Evolutionary conservation across 2,797 vertebrate genomes (phyloP).

Genomic region (Tangara arthus): DNA sequence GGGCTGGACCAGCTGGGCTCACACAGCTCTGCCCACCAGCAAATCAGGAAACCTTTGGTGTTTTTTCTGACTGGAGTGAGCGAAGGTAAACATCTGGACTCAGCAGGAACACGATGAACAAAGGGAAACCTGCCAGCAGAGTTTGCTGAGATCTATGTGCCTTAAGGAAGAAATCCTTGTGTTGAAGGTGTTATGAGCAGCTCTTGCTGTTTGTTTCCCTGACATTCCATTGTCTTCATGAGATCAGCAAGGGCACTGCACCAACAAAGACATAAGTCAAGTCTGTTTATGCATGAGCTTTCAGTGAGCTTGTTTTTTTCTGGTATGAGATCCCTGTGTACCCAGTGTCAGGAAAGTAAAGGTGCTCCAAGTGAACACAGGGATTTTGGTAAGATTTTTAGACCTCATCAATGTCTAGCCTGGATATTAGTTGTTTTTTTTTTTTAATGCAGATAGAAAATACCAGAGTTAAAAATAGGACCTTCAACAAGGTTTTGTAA

Average conservation of each 20-base stretch:
- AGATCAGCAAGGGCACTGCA: neutral
- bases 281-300: neutral
- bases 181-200: neutral
- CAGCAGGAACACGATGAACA: neutral
- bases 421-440: neutral
- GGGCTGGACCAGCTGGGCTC: constrained; percentile 11
- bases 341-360: neutral
- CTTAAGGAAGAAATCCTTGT: neutral
- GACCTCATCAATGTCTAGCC: neutral
- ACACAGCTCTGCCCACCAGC: neutral
- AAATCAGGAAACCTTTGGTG: neutral
- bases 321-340: neutral
- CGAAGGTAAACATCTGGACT: constrained; percentile 17
- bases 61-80: neutral
- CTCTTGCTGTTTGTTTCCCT: neutral
- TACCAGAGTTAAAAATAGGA: neutral
- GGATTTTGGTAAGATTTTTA: neutral
- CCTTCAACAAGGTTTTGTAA: neutral
- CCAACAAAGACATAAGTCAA: neutral
- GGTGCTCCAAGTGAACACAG: neutral
- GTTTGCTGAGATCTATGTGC: neutral
- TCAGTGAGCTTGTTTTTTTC: neutral
- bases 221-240: neutral
- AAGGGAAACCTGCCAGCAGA: neutral
- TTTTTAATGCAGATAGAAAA: neutral